Evolutionary conservation across 2,113 vertebrate genomes (phyloP), one percentile per base, ranked within the genome.

Genomic region (Eclectus roratus): DNA sequence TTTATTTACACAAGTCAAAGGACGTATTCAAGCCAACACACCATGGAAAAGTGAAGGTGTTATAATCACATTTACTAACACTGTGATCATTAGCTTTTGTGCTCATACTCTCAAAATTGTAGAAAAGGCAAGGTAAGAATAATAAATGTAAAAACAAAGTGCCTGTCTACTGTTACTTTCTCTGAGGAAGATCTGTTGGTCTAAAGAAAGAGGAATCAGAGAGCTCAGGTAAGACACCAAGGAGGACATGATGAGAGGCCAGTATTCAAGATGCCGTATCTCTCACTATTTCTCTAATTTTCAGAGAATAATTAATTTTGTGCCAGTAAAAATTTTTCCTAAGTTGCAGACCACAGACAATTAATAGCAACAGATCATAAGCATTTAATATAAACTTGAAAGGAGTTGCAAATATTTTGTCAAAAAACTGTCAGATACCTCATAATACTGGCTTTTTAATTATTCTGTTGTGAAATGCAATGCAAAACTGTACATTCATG

Each of bases 11-110:
- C 13, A 66, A 63, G 21, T 41, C 33, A 56, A 11, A 44, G 29
- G 29, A 66, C 2, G 7, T 19, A 9, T 0, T 0, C 21, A 74
- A 80, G 3, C 28, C 23, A 29, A 29, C 0, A 4, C 18, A 53
- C 10, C 12, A 15, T 6, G 28, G 69, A 53, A 88, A 85, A 65
- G 11, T 8, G 1, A 4, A 74, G 16, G 17, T 41, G 10, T 18
- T 64, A 29, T 55, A 39, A 76, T 64, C 37, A 21, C 7, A 10
- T 60, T 65, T 78, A 11, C 16, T 43, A 39, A 41, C 28, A 14
- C 17, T 28, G 13, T 47, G n/a, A n/a, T 63, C 17, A 58, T 66
- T 89, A 74, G 3, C 3, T 39, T 73, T 73, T 58, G 13, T 52
- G 5, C 11, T 70, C 15, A 19, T 29, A 56, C 6, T 11, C 33